Conservation (phyloP, 2,113 vertebrate species). For the Acanthochromis polyacanthus region DNA sequence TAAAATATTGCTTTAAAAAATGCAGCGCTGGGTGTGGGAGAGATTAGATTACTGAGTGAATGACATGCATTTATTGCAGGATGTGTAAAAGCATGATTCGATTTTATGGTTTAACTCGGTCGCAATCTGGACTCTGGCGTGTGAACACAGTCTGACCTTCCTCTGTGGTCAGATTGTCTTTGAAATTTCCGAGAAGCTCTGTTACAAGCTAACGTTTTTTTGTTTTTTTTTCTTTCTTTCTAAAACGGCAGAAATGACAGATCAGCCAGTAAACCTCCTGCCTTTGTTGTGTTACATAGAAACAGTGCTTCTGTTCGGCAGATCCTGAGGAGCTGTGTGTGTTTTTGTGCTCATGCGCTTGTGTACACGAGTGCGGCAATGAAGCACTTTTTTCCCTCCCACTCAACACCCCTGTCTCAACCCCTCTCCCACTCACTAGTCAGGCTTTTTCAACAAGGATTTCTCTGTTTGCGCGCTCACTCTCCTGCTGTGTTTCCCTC, state of each 20-base stretch:
- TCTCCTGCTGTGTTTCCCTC: slow-evolving; percentile 51
- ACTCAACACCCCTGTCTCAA: slow-evolving; percentile 72
- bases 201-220: not conserved
- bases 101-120: slow-evolving; percentile 18
- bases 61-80: not conserved
- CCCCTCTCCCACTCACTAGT: slow-evolving; percentile 71
- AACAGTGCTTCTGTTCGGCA: slow-evolving; percentile 32
- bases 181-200: slow-evolving; percentile 3
- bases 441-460: slow-evolving; percentile 57
- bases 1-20: not conserved
- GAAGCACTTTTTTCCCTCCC: slow-evolving; percentile 68
- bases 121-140: not conserved
- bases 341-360: slow-evolving; percentile 14
- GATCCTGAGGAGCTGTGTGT: slow-evolving; percentile 40
- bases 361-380: slow-evolving; percentile 26
- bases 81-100: not conserved
- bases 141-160: slow-evolving; percentile 20
- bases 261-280: not conserved
- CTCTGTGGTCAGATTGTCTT: not conserved
- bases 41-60: slow-evolving; percentile 17
- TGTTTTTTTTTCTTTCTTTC: slow-evolving; percentile 2
- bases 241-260: not conserved
- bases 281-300: slow-evolving; percentile 44
- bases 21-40: not conserved
- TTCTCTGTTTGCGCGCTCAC: slow-evolving; percentile 46